These are phyloP conservation scores for Patella depressa DNA, from an alignment of 2,888 invertebrate genomes.

Conservation along the genomic window DNA sequence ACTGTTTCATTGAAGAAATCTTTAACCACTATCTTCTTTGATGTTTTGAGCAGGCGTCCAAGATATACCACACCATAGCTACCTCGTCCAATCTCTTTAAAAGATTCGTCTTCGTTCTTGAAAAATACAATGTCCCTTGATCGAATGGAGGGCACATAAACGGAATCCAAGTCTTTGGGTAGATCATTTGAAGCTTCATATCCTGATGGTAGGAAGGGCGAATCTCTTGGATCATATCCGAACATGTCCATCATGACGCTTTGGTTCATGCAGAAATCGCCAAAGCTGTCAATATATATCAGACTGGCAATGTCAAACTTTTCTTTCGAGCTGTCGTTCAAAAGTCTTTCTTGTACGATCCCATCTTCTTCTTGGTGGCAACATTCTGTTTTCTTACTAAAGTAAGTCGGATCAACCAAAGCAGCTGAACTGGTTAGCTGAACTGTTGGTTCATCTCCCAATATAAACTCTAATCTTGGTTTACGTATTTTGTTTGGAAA, in stretches of 20 bases:
- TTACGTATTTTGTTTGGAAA: no score
- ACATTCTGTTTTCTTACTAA: no score
- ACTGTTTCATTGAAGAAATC: slow-evolving; percentile 22
- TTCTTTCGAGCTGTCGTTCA: neutral
- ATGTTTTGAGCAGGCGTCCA: neutral
- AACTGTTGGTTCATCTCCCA: no score
- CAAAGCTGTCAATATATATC: neutral
- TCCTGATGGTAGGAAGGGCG: neutral
- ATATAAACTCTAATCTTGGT: no score
- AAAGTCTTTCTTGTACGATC: no score
- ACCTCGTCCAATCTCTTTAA: slow-evolving; percentile 36
- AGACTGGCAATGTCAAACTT: neutral
- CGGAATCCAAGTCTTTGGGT: slow-evolving; percentile 23
- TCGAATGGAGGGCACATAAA: slow-evolving; percentile 31
- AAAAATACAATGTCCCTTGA: slow-evolving; percentile 29
- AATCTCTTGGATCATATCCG: neutral
- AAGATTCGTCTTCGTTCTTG: slow-evolving; percentile 31
- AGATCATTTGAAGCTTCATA: neutral
- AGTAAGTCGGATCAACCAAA: no score
- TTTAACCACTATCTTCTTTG: neutral
- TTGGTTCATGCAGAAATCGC: neutral
- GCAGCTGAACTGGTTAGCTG: no score
- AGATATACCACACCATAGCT: slow-evolving; percentile 37
- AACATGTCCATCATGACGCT: neutral
- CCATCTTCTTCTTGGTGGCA: no score